Evolutionary conservation across 2,797 vertebrate genomes (phyloP).

Genomic region (Neosilurus hyrtlii): DNA sequence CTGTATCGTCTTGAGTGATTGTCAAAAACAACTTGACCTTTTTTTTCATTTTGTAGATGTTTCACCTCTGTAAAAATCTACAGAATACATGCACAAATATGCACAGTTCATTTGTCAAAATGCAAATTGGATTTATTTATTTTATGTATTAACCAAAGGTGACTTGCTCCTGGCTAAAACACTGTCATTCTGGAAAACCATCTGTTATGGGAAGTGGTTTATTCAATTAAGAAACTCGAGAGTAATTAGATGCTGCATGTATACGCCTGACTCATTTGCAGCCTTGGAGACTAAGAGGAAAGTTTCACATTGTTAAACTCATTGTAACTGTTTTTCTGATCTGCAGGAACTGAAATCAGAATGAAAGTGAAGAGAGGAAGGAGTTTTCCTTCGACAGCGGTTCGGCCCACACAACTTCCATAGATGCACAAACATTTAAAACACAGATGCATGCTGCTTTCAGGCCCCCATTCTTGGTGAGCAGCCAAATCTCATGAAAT

Average conservation of each 20-base stretch:
- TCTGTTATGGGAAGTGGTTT: background rate
- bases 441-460: slow-evolving; percentile 29
- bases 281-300: slow-evolving; percentile 16
- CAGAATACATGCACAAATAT: background rate
- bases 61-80: background rate
- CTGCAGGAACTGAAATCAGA: slow-evolving; percentile 18
- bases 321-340: slow-evolving; percentile 23
- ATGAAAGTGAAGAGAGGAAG: background rate
- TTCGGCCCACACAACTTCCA: slow-evolving; percentile 24
- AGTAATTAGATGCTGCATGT: slow-evolving; percentile 4
- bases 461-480: slow-evolving; percentile 44
- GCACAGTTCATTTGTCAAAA: background rate
- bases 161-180: background rate
- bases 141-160: background rate
- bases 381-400: slow-evolving; percentile 12
- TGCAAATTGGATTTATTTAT: background rate
- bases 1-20: no score
- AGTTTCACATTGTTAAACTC: slow-evolving; percentile 7
- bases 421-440: slow-evolving; percentile 29
- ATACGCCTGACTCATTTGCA: background rate
- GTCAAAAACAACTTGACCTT: no score
- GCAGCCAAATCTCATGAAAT: slow-evolving; percentile 65
- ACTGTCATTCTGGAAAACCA: background rate
- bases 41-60: no score
- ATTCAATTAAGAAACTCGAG: background rate